Evolutionary conservation across 1,140 invertebrate genomes (phyloP), one percentile per base, ranked within the genome.

Genomic region (Psix sp.): DNA sequence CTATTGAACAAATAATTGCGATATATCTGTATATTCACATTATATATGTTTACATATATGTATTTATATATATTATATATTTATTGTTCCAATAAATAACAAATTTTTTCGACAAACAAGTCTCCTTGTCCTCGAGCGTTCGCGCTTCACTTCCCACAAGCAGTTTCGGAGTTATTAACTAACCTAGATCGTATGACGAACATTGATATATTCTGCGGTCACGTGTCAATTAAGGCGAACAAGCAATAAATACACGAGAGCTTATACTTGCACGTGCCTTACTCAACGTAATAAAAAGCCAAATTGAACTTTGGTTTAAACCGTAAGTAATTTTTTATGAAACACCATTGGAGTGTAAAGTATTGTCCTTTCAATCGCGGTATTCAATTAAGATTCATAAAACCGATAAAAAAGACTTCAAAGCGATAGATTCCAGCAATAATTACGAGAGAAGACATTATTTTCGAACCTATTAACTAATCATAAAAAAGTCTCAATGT

Each of bases 221-320:
- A 65, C 67, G 76, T 72, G 76, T 74, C 76, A 77, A 77, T 77
- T 77, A 77, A 72, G 54, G 39, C 21, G 48, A 59, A 67, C 48
- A 70, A 65, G 52, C 62, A 56, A 56, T 72, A 49, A 70, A 54
- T 57, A 71, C 65, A 73, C 65, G 26, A 62, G 48, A 60, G 60
- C 42, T 54, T 29, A 57, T 24, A 56, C 40, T 35, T 15, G 51
- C 75, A 74, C 76, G 71, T 71, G 76, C 7, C 67, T 15, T 7
- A 71, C 21, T 17, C 21, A 59, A 51, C 52, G n/a, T 51, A 56
- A 63, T 54, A 59, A 74, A 63, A 74, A 63, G 60, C 42, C 16
- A 14, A 31, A 31, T 60, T 39, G n/a, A 31, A 42, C 9, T 42
- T 36, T 21, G 57, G 16, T 43, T 40, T 26, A 14, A 7, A 59